Conservation (phyloP, 2,797 vertebrate genomes). For the Falco cherrug region DNA sequence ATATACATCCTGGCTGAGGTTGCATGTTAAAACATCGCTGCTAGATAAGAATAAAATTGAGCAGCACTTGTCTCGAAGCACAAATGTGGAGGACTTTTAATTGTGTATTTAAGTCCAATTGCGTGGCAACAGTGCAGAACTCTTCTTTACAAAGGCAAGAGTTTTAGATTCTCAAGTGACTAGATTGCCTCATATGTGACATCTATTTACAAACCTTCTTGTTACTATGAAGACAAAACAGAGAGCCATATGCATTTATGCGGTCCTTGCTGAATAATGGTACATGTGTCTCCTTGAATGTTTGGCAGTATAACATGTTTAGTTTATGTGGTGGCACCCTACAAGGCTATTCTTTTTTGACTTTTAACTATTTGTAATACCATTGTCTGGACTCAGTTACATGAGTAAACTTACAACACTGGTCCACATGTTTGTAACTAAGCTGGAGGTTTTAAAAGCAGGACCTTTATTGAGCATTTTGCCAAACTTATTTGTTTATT, state of each 20-base stretch:
- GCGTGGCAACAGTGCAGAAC: constrained; percentile 42
- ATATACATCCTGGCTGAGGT: background rate
- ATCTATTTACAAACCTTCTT: constrained; percentile 72
- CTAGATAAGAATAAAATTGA: background rate
- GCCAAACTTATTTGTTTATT: background rate
- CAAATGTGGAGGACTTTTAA: constrained; percentile 30
- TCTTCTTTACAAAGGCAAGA: constrained; percentile 48
- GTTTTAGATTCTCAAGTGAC: constrained; percentile 74
- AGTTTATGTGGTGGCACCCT: constrained; percentile 61
- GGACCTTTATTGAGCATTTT: background rate
- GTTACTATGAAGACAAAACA: constrained; percentile 81
- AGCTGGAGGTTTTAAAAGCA: background rate
- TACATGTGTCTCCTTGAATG: constrained; percentile 71
- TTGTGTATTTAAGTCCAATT: constrained; percentile 13
- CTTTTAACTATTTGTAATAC: constrained; percentile 44
- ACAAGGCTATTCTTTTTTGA: constrained; percentile 52
- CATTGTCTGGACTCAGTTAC: background rate
- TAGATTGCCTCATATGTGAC: constrained; percentile 62
- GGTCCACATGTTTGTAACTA: background rate
- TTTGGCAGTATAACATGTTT: constrained; percentile 67
- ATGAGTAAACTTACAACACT: background rate
- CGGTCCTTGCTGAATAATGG: constrained; percentile 67
- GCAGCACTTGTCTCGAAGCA: background rate
- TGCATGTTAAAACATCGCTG: background rate
- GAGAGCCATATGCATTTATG: constrained; percentile 68